Conservation (phyloP, 2,797 vertebrate genomes). For the Cuniculus paca region DNA sequence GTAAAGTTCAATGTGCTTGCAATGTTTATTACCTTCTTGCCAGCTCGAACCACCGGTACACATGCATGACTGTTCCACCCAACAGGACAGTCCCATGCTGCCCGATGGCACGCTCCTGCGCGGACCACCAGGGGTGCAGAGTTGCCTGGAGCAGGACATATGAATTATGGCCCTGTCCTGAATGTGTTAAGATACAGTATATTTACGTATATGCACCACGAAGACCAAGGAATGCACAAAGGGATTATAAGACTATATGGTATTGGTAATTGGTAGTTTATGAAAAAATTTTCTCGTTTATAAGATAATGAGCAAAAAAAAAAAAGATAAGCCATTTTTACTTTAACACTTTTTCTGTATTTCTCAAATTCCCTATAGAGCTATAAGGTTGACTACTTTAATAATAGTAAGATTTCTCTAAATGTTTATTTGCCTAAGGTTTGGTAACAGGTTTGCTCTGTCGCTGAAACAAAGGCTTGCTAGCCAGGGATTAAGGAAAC, state of each 20-base stretch:
- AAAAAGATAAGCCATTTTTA: no score
- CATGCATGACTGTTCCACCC: neutral
- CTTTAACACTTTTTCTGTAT: neutral
- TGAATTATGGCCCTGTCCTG: neutral
- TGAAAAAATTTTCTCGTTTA: neutral
- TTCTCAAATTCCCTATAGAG: slow-evolving; percentile 10
- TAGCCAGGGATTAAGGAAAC: neutral
- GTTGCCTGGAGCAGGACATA: neutral
- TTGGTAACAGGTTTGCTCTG: neutral
- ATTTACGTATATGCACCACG: neutral
- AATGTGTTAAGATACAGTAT: neutral
- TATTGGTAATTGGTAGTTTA: neutral
- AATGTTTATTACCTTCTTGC: neutral
- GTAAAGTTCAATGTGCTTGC: neutral
- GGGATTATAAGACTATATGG: neutral
- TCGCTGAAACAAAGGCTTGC: neutral
- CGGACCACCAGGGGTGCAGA: neutral
- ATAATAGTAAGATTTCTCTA: slow-evolving; percentile 1
- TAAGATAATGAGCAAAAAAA: neutral
- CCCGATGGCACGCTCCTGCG: neutral
- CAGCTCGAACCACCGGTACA: neutral
- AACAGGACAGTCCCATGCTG: neutral
- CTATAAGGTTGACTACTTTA: neutral
- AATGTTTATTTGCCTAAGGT: neutral
- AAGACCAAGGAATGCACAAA: neutral